phyloP scores from a whole-genome alignment of 2,797 vertebrate genomes.

The Carcharodon carcharias region DNA sequence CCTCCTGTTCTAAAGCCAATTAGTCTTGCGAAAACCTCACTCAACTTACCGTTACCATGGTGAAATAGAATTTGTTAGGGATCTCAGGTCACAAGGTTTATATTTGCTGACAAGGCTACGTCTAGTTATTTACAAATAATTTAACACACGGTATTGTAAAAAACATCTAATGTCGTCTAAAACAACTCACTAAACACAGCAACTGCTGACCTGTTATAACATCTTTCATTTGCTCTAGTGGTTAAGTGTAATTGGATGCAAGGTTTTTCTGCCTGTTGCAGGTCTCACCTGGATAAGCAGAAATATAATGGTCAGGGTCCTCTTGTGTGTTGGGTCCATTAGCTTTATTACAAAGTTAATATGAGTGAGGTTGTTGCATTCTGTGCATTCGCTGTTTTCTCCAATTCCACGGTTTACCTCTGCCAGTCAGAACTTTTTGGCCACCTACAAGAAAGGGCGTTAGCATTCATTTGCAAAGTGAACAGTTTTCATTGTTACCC shows the following conservation, averaged over 20 bases:
- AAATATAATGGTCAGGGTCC: constrained; percentile 78
- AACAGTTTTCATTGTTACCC: background rate
- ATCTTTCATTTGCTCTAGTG: background rate
- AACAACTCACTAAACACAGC: background rate
- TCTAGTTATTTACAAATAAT: background rate
- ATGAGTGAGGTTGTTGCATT: constrained; percentile 95
- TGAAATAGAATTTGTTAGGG: background rate
- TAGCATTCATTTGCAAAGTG: background rate
- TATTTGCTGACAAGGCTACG: background rate
- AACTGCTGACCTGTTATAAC: background rate
- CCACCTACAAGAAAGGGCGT: constrained; percentile 59
- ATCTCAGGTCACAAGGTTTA: background rate
- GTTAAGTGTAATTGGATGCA: background rate
- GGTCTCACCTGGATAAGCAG: constrained; percentile 77
- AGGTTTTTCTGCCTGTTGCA: background rate
- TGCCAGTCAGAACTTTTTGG: constrained; percentile 66
- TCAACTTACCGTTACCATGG: background rate
- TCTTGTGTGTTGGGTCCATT: constrained; percentile 79
- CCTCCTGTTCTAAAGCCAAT: background rate
- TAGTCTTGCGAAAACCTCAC: background rate
- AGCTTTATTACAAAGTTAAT: constrained; percentile 89
- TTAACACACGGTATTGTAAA: background rate
- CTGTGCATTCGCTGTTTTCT: constrained; percentile 75
- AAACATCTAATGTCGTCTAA: background rate
- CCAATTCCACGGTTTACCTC: constrained; percentile 64